A percentile compares a stretch with the other conserved stretches of the same genome.
These are phyloP conservation scores for Montipora capitata DNA, from an alignment of 92 coral and sea anemone genomes.

Conservation along the genomic window DNA sequence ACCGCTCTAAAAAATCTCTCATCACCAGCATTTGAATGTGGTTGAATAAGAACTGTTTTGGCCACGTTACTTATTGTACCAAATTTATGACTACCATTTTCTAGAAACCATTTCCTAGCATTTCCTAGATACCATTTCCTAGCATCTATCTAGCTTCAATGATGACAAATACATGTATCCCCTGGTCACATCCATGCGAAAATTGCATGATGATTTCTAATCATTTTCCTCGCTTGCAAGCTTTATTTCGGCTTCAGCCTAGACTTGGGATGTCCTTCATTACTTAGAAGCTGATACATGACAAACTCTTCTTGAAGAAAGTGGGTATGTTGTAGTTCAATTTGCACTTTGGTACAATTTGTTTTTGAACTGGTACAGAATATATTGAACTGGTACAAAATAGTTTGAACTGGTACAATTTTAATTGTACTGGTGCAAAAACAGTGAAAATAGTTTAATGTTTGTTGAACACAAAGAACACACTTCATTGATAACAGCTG, in stretches of 20 bases:
- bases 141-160: slow-evolving; percentile 2
- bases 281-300: slow-evolving; percentile 47
- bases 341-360: no score
- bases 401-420: no score
- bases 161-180: slow-evolving; percentile 35
- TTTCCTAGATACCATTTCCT: no score
- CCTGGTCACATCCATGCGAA: slow-evolving; percentile 36
- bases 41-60: slow-evolving; percentile 68
- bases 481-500: no score
- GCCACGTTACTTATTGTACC: slow-evolving; percentile 38
- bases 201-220: slow-evolving; percentile 35
- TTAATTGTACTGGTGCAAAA: no score
- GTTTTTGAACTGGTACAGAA: no score
- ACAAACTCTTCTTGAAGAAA: slow-evolving; percentile 50
- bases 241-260: slow-evolving; percentile 46
- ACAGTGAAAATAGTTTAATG: no score
- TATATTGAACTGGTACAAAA: no score
- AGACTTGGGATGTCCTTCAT: slow-evolving; percentile 50
- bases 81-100: slow-evolving; percentile 42
- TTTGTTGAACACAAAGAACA: no score
- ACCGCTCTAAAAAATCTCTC: slow-evolving; percentile 49
- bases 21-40: slow-evolving; percentile 76
- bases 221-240: slow-evolving; percentile 38
- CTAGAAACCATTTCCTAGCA: background rate
- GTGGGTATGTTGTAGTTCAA: no score